Evolutionary conservation across 2,113 vertebrate species (phyloP).

Genomic region (Alces alces): DNA sequence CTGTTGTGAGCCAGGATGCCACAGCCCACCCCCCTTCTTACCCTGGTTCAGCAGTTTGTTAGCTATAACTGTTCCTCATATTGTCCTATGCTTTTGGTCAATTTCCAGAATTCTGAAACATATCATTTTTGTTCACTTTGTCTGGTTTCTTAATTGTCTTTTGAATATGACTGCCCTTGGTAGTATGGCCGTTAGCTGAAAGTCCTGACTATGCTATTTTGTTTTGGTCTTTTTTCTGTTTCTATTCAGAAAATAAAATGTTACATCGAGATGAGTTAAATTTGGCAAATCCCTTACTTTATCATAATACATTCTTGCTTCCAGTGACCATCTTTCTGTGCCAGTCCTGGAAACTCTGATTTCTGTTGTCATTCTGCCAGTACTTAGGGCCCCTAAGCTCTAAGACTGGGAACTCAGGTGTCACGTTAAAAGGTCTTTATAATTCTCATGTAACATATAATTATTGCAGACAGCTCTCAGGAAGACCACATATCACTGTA

Average conservation of each 20-base stretch:
- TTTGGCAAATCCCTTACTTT: neutral
- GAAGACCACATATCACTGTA: neutral
- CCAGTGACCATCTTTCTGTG: neutral
- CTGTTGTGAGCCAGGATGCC: too few relatives aligned
- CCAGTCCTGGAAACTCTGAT: neutral
- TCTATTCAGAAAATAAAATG: neutral
- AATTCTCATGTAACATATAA: neutral
- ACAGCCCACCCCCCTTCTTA: neutral
- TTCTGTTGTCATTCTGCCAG: neutral
- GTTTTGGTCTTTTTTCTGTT: neutral
- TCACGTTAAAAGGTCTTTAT: neutral
- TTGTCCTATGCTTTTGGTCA: fast-evolving
- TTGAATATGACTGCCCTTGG: neutral
- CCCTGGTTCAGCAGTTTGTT: neutral
- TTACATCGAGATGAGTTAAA: neutral
- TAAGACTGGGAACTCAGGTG: neutral
- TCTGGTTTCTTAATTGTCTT: neutral
- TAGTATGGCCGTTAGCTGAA: fast-evolving
- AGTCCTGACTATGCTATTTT: neutral
- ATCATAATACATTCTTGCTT: neutral
- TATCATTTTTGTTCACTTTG: neutral
- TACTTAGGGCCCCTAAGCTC: neutral
- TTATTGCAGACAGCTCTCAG: neutral
- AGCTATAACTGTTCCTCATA: neutral
- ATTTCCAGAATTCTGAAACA: neutral